A percentile compares a stretch with the other conserved stretches of the same genome.
phyloP scores from a whole-genome alignment of 2,888 invertebrate genomes.

The Apamea crenata region DNA sequence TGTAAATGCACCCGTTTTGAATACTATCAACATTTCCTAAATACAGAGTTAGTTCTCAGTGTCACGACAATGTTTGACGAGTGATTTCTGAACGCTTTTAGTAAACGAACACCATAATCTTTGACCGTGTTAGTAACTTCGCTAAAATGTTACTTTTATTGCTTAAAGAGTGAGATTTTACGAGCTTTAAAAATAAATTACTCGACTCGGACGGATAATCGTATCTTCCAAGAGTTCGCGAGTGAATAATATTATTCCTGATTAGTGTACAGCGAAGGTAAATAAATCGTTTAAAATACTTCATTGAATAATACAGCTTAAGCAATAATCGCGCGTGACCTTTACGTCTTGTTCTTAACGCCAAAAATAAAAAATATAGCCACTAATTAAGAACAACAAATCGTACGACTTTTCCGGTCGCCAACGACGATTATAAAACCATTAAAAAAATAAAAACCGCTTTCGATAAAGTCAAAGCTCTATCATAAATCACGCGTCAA shows the following conservation, averaged over 20 bases:
- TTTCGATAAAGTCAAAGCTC: conserved; percentile 73
- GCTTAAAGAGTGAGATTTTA: conserved; percentile 89
- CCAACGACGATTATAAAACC: conserved; percentile 76
- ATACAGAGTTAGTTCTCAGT: conserved; percentile 78
- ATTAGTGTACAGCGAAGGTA: conserved; percentile 80
- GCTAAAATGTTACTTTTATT: conserved; percentile 89
- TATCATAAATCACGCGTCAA: conserved; percentile 78
- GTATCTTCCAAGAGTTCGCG: conserved; percentile 80
- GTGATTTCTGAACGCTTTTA: conserved; percentile 82
- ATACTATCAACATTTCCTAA: conserved; percentile 75
- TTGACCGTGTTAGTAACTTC: conserved; percentile 80
- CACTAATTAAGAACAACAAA: conserved; percentile 64
- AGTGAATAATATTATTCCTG: conserved; percentile 84
- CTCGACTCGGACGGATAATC: conserved; percentile 82
- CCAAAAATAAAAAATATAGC: conserved; percentile 55
- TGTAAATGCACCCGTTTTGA: conserved; percentile 78
- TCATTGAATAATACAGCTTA: conserved; percentile 67
- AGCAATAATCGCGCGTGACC: conserved; percentile 32
- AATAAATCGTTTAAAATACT: conserved; percentile 78
- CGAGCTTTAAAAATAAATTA: conserved; percentile 89
- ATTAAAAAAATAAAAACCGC: conserved; percentile 72
- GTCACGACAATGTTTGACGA: conserved; percentile 83
- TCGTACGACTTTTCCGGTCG: conserved; percentile 67
- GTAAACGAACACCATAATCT: conserved; percentile 79
- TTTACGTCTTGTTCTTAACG: conserved; percentile 46